Evolutionary conservation across 1,140 invertebrate genomes (phyloP), one percentile per base, ranked within the genome.

Genomic region (Trissolcus basalis): DNA sequence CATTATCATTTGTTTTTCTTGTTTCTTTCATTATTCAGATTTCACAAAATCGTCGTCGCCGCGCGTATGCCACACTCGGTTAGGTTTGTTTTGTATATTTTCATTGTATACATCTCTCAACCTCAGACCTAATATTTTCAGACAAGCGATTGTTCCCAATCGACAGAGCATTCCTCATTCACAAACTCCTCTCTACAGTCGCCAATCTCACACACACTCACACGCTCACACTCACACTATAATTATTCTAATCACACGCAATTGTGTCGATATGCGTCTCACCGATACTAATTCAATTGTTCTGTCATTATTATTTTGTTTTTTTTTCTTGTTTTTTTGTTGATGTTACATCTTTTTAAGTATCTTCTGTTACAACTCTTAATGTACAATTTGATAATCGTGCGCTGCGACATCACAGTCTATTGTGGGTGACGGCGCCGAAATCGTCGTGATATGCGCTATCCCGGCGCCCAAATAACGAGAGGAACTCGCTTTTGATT

Each of bases 371-470:
- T 76, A 68, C 60, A 71, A 53, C 43, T 67, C 69, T 75, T 80
- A 73, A 77, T 77, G 51, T 79, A 79, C 73, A 79, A 77, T 76
- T 80, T 60, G 78, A 72, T 75, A 81, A 68, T 73, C 68, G 79
- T 73, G 76, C 81, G 71, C 79, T 81, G 81, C 78, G 78, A 64
- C 80, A 81, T 78, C 59, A 83, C 81, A 81, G 78, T 63, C 79
- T 81, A 76, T 79, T 71, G 78, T 80, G 78, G 73, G 80, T 77
- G 61, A 77, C 68, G 81, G 61, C 61, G 56, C 54, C 49, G 65
- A 51, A 60, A 47, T 50, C 50, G 48, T 69, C 67, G n/a, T 73
- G 69, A 68, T 73, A 73, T 78, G 69, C 59, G n/a, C n/a, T 55
- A 61, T 61, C 56, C 55, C 56, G 61, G 56, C 50, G 63, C 50